A percentile compares a stretch with the other conserved stretches of the same genome.
Evolutionary conservation across 2,113 vertebrate genomes (phyloP).

Genomic region (Stomatorhinus ivindoensis): DNA sequence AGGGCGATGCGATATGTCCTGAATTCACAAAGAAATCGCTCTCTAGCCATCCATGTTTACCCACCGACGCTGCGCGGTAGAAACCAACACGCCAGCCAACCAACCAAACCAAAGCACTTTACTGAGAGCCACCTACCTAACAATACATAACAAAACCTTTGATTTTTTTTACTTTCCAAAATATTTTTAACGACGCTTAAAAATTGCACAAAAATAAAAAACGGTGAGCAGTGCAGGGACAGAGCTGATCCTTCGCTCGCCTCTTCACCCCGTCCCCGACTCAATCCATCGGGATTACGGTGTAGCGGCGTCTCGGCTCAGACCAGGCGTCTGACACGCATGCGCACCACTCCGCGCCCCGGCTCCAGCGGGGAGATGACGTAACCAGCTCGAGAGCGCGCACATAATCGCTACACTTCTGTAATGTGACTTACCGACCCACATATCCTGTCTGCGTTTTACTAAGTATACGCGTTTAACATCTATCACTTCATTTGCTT

Average conservation of each 20-base stretch:
- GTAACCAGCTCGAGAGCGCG: neutral
- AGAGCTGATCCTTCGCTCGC: constrained; percentile 8
- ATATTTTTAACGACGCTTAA: neutral
- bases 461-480: neutral
- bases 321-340: neutral
- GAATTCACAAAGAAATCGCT: constrained; percentile 28
- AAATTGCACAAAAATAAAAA: neutral
- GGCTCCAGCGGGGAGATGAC: neutral
- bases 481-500: neutral
- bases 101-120: neutral
- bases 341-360: neutral
- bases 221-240: neutral
- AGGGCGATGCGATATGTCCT: constrained; percentile 12
- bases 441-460: neutral
- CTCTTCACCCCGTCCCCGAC: constrained; percentile 3
- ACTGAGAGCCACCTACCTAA: neutral
- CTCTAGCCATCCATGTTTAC: constrained; percentile 36
- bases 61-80: neutral
- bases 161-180: neutral
- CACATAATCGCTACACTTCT: neutral
- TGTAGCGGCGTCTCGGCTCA: constrained; percentile 14
- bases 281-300: constrained; percentile 28
- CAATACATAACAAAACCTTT: neutral
- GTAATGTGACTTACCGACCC: neutral
- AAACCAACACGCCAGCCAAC: neutral